Evolutionary conservation across 2,888 invertebrate genomes (phyloP).

Genomic region (Synergus umbraculus): DNA sequence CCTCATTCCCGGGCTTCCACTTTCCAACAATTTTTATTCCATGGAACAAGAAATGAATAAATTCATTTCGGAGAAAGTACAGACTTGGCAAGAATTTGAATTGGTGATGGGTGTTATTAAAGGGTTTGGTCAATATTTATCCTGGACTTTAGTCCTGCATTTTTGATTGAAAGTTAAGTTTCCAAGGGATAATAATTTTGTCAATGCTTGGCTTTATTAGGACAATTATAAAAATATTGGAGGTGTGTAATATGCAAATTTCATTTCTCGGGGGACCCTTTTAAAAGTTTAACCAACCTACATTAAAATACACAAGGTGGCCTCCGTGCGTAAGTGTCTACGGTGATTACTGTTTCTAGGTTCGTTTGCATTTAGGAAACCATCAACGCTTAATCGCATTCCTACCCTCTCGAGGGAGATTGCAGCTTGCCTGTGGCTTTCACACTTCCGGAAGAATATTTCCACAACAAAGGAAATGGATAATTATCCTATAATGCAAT

Average conservation of each 20-base stretch:
- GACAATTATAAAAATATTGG: background rate
- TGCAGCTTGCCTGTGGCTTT: conserved; percentile 56
- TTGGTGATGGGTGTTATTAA: background rate
- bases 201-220: background rate
- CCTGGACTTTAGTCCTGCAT: background rate
- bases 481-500: background rate
- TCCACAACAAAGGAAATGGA: background rate
- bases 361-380: conserved; percentile 77
- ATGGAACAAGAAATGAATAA: background rate
- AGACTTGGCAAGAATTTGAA: background rate
- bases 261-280: background rate
- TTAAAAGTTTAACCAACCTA: background rate
- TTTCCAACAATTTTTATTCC: background rate
- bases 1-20: background rate
- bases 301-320: conserved; percentile 42
- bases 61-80: background rate
- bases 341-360: conserved; percentile 71
- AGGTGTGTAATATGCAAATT: background rate
- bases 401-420: conserved; percentile 70
- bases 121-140: background rate
- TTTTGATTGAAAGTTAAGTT: background rate
- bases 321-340: conserved; percentile 65
- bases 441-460: background rate
- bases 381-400: conserved; percentile 77
- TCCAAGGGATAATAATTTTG: background rate